These are phyloP conservation scores for Flexamia atlantica DNA, from an alignment of 2,888 invertebrate species.

Conservation along the genomic window DNA sequence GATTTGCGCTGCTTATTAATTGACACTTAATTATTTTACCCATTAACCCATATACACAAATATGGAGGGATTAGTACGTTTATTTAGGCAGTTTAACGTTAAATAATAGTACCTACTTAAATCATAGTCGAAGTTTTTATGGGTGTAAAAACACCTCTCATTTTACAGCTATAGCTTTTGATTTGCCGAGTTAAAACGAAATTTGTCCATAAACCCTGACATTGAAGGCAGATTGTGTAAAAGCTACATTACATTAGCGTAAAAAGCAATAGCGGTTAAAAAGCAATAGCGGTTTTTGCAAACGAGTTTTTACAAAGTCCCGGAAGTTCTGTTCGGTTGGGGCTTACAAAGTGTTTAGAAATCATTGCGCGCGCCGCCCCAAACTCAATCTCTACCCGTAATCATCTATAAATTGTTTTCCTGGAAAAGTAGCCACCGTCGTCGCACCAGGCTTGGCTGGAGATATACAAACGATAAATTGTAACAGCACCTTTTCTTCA, in stretches of 20 bases:
- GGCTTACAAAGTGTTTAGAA: conserved; percentile 41
- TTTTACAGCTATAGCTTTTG: too few species aligned
- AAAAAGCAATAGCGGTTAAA: conserved; percentile 5
- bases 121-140: too few species aligned
- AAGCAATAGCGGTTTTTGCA: conserved; percentile 4
- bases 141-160: too few species aligned
- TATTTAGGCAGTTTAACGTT: too few species aligned
- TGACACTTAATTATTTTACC: too few species aligned
- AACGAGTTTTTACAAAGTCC: conserved; percentile 34
- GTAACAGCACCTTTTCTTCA: too few species aligned
- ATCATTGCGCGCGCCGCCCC: background rate
- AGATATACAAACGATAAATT: background rate
- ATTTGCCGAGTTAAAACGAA: too few species aligned
- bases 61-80: too few species aligned
- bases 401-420: conserved; percentile 33
- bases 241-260: conserved; percentile 12
- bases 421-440: background rate
- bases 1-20: too few species aligned
- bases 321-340: conserved; percentile 16
- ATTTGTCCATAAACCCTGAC: too few species aligned
- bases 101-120: too few species aligned
- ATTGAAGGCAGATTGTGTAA: background rate
- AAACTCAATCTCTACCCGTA: conserved; percentile 33
- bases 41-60: too few species aligned
- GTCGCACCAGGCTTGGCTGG: background rate